Evolutionary conservation across 2,797 vertebrate genomes (phyloP).

Genomic region (Luscinia megarhynchos): DNA sequence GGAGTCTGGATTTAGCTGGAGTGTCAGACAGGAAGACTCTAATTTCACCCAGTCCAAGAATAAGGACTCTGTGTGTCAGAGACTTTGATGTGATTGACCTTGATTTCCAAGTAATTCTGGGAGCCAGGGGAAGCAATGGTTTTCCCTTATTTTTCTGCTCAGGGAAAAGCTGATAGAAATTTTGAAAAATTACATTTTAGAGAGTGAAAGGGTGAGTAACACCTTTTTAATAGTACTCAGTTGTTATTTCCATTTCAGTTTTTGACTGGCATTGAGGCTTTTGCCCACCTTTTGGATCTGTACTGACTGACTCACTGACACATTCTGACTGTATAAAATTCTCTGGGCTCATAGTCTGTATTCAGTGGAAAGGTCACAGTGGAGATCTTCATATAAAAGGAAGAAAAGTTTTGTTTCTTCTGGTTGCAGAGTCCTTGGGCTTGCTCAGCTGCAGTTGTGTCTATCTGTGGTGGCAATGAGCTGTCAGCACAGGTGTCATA

Average conservation of each 20-base stretch:
- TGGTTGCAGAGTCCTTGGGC: neutral
- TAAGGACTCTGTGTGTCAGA: neutral
- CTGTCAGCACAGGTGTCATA: constrained; percentile 14
- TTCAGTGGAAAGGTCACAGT: neutral
- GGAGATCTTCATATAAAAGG: neutral
- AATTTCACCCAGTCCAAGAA: neutral
- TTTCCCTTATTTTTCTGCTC: neutral
- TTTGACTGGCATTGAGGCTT: neutral
- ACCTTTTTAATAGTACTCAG: neutral
- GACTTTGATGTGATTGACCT: neutral
- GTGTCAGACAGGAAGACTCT: neutral
- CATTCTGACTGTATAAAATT: neutral
- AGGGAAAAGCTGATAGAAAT: neutral
- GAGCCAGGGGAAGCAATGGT: fast-evolving
- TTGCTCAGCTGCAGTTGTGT: neutral
- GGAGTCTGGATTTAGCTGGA: neutral
- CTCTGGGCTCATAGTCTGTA: fast-evolving
- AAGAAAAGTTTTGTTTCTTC: neutral
- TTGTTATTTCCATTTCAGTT: neutral
- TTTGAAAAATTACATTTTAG: neutral
- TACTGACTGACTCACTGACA: neutral
- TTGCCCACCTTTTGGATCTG: neutral
- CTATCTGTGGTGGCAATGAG: neutral
- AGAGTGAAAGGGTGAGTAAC: neutral
- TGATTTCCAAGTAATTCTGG: neutral